Base-by-base conservation (phyloP, 2,888 invertebrate genomes). In the Perithous albicinctus region DNA sequence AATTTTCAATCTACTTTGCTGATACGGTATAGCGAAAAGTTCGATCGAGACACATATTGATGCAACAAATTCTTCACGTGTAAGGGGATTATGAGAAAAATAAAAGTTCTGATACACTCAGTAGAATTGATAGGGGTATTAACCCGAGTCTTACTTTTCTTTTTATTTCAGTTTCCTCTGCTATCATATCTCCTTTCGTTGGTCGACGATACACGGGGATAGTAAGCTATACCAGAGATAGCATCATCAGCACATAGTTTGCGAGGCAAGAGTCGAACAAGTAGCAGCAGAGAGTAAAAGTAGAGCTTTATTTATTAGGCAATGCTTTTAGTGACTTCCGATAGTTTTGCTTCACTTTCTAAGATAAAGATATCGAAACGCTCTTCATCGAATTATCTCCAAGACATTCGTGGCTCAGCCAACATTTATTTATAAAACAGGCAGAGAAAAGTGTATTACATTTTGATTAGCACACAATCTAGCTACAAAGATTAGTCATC, bases 291-390 rank as follows among this genome's bases (percentile, higher is more conserved):
- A 86, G 51, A 54, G 41, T n/a, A n/a, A n/a, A 64, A 87, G 82
- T 84, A 86, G 84, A 78, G 83, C 85, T 89, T 90, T 89, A 89
- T 91, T 91, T 91, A 90, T 91, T 88, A 87, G 86, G 87, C 89
- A 90, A 91, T 90, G 88, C 90, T 90, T 89, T 91, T 89, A 91
- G 87, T 83, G 78, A 78, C 82, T 82, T 63, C 72, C 8, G 29
- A 32, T 56, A 75, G 41, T 70, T 69, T 48, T 20, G 66, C n/a
- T 76, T 38, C 41, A 38, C 7, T 51, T 26, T 23, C 15, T 43
- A 75, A 20, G 41, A 64, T 32, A 46, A 29, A 70, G 63, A 82
- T 78, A 82, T 75, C 70, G 15, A 51, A 12, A 63, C 23, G 63
- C 69, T 64, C 51, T 67, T 46, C 54, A 69, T 43, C 35, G 35